phyloP scores from a whole-genome alignment of 1,140 invertebrate species.

The Orius laevigatus region DNA sequence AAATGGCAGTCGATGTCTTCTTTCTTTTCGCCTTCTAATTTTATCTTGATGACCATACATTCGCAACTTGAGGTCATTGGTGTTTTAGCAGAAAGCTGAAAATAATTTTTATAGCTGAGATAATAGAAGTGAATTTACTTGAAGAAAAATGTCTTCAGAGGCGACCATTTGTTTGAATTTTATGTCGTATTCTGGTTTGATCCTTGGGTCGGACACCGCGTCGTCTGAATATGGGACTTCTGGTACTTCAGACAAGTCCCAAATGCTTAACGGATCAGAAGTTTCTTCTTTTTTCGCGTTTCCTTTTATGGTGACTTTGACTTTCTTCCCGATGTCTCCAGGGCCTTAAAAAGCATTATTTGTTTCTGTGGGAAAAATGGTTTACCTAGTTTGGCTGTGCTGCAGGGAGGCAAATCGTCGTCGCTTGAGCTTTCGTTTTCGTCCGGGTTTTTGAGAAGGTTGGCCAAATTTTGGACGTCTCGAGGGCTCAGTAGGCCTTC shows the following conservation, averaged over 20 bases:
- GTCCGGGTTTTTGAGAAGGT: conserved; percentile 6
- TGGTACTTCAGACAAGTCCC: conserved; percentile 35
- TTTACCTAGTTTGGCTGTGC: conserved; percentile 26
- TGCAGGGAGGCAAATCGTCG: conserved; percentile 27
- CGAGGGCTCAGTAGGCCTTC: background rate
- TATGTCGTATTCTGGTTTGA: conserved; percentile 60
- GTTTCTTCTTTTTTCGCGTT: conserved; percentile 16
- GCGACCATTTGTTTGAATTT: conserved; percentile 69
- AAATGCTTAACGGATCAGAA: conserved; percentile 32
- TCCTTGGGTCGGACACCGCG: conserved; percentile 42
- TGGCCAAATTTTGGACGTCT: conserved; percentile 4
- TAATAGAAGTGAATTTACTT: conserved; percentile 31
- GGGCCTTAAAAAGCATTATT: conserved; percentile 21
- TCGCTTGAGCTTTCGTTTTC: conserved; percentile 20
- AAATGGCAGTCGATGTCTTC: conserved; percentile 53
- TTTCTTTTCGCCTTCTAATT: conserved; percentile 49
- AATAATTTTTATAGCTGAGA: background rate
- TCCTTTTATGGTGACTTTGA: conserved; percentile 14
- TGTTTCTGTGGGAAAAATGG: background rate
- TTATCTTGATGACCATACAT: conserved; percentile 57
- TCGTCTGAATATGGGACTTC: conserved; percentile 25
- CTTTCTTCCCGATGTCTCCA: conserved; percentile 24
- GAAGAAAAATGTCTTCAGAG: conserved; percentile 70
- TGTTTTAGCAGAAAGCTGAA: conserved; percentile 41
- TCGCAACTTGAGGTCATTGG: conserved; percentile 69